Evolutionary conservation across 2,797 vertebrate genomes (phyloP).

Genomic region (Myiotriccus ornatus): DNA sequence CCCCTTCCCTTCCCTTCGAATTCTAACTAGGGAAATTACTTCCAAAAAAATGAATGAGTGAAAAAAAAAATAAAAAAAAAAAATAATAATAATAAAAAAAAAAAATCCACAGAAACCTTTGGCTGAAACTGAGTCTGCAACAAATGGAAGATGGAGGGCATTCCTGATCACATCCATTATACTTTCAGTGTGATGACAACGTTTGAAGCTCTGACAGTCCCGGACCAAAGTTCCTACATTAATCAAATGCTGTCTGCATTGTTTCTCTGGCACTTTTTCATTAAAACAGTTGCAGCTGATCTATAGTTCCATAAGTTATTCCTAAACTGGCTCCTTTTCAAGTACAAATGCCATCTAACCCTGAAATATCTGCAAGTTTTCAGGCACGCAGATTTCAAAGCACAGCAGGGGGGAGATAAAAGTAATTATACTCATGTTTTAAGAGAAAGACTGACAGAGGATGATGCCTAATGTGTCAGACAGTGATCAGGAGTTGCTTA

Average conservation of each 20-base stretch:
- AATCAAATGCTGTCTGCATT: conserved; percentile 22
- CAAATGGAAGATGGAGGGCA: neutral
- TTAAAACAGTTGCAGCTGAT: neutral
- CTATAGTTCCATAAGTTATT: neutral
- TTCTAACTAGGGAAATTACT: neutral
- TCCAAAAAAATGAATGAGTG: neutral
- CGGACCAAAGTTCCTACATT: conserved; percentile 2
- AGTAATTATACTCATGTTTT: neutral
- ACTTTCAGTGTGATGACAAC: conserved; percentile 1
- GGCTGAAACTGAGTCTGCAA: neutral
- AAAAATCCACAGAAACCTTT: neutral
- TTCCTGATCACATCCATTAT: conserved; percentile 24
- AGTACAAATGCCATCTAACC: neutral
- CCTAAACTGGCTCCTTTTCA: neutral
- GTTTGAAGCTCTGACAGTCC: neutral
- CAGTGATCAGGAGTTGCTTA: neutral
- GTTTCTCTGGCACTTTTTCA: neutral
- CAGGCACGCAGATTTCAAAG: neutral
- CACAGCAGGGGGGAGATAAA: neutral
- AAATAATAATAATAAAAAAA: neutral
- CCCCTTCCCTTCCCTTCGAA: neutral
- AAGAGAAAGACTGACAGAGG: neutral
- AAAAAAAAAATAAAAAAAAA: neutral
- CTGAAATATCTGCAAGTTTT: neutral
- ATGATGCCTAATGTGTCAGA: neutral